These are phyloP conservation scores for Acleris laterana DNA, from an alignment of 2,888 invertebrate genomes.

Conservation along the genomic window DNA sequence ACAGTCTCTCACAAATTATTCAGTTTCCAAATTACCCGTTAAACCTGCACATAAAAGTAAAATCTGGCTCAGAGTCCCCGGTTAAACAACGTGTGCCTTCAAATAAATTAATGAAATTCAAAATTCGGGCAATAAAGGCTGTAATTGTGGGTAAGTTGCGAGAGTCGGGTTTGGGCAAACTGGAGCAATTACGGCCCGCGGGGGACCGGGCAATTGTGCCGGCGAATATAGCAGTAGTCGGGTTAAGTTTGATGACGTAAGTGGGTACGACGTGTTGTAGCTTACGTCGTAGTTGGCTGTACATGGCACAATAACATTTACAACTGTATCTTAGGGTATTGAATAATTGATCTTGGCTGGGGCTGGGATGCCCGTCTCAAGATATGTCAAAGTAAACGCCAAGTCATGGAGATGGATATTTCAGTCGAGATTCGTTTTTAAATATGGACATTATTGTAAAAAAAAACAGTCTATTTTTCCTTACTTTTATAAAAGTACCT, in stretches of 20 bases:
- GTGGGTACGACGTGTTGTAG: background rate
- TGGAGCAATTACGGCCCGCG: slow-evolving; percentile 3
- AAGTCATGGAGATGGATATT: too few species aligned
- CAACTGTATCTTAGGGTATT: too few species aligned
- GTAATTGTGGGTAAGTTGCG: slow-evolving; percentile 6
- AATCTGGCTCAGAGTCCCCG: background rate
- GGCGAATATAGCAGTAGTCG: background rate
- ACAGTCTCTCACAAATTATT: background rate
- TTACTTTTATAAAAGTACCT: too few species aligned
- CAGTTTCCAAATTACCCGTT: slow-evolving; percentile 2
- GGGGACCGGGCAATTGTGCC: background rate
- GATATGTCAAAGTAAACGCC: too few species aligned
- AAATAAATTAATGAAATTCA: slow-evolving; percentile 9
- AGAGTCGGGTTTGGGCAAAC: slow-evolving; percentile 2
- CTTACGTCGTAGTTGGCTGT: background rate
- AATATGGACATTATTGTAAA: too few species aligned
- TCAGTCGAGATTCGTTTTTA: too few species aligned
- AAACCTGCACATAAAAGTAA: background rate
- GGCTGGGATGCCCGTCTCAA: too few species aligned
- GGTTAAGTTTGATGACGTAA: background rate
- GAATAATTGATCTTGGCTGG: too few species aligned
- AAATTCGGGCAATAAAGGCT: slow-evolving; percentile 8
- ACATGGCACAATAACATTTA: too few species aligned
- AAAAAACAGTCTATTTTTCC: too few species aligned
- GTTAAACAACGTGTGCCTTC: background rate